Evolutionary conservation across 2,888 invertebrate genomes (phyloP).

Genomic region (Pharmacophagus antenor): DNA sequence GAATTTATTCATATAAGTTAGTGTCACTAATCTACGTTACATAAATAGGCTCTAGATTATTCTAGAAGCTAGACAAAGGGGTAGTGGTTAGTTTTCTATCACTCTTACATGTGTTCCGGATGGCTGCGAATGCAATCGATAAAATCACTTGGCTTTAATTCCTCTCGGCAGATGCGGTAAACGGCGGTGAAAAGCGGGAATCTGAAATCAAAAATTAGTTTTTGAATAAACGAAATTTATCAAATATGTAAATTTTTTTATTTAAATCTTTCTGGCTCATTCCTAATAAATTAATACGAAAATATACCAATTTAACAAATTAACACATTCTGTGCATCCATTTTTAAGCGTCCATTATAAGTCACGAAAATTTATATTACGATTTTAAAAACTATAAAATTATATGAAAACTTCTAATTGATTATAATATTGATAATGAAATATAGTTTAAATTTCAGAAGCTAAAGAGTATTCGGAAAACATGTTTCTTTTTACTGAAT

Average conservation of each 20-base stretch:
- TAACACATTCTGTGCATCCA: too few relatives aligned
- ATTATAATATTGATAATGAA: too few relatives aligned
- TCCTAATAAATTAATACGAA: too few relatives aligned
- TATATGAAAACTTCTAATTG: too few relatives aligned
- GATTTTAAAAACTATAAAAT: too few relatives aligned
- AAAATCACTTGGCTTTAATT: slow-evolving; percentile 88
- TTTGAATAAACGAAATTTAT: too few relatives aligned
- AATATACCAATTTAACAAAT: too few relatives aligned
- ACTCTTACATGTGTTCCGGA: slow-evolving; percentile 97
- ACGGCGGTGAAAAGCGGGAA: slow-evolving; percentile 98
- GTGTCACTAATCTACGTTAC: slow-evolving; percentile 29
- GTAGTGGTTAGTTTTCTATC: slow-evolving; percentile 25
- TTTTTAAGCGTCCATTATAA: too few relatives aligned
- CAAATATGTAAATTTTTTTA: background rate
- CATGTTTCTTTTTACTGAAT: too few relatives aligned
- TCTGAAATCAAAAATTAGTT: slow-evolving; percentile 72
- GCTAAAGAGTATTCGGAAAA: too few relatives aligned
- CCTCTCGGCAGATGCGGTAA: slow-evolving; percentile 94
- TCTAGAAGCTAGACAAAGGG: slow-evolving; percentile 36
- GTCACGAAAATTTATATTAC: too few relatives aligned
- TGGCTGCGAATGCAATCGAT: slow-evolving; percentile 96
- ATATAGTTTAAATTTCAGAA: too few relatives aligned
- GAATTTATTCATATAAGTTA: slow-evolving; percentile 34
- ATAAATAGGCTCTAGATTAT: slow-evolving; percentile 41
- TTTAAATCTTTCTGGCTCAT: background rate